phyloP scores from a whole-genome alignment of 2,113 vertebrate genomes.

The Halichoeres trimaculatus region DNA sequence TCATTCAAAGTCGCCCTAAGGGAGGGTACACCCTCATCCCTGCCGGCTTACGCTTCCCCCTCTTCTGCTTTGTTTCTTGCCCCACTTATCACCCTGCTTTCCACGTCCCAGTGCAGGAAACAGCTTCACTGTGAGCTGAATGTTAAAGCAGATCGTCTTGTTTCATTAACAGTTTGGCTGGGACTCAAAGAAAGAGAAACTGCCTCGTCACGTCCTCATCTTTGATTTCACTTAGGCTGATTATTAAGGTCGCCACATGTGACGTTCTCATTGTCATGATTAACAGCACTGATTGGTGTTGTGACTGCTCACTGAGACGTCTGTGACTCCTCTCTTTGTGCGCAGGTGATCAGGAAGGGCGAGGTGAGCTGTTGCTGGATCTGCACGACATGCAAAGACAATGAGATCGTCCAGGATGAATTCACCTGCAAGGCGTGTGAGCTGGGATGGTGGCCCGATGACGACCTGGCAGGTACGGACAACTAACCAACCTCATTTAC shows the following conservation, averaged over 20 bases:
- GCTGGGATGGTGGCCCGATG: slow-evolving; percentile 95
- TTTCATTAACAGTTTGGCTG: slow-evolving; percentile 62
- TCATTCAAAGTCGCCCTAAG: slow-evolving; percentile 48
- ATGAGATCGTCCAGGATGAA: slow-evolving; percentile 95
- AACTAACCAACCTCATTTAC: neutral
- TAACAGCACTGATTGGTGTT: neutral
- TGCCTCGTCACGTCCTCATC: neutral
- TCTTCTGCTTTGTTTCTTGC: slow-evolving; percentile 69
- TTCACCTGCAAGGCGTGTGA: slow-evolving; percentile 98
- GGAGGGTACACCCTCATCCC: slow-evolving; percentile 65
- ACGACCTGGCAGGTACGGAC: slow-evolving; percentile 89
- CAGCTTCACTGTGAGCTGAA: slow-evolving; percentile 54
- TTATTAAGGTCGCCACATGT: slow-evolving; percentile 26
- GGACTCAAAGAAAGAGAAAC: slow-evolving; percentile 23
- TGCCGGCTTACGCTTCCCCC: slow-evolving; percentile 31
- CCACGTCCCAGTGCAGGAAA: slow-evolving; percentile 69
- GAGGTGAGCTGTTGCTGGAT: slow-evolving; percentile 99
- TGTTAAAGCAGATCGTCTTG: slow-evolving; percentile 56
- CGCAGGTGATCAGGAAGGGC: slow-evolving; percentile 96
- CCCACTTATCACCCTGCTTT: slow-evolving; percentile 77
- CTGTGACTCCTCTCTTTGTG: slow-evolving; percentile 36
- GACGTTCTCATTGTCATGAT: neutral
- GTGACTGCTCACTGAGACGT: slow-evolving; percentile 1
- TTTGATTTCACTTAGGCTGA: slow-evolving; percentile 38
- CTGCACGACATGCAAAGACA: slow-evolving; percentile 98